Evolutionary conservation across 1,140 invertebrate genomes (phyloP), one percentile per base, ranked within the genome.

Genomic region (Cheumatopsyche charites): DNA sequence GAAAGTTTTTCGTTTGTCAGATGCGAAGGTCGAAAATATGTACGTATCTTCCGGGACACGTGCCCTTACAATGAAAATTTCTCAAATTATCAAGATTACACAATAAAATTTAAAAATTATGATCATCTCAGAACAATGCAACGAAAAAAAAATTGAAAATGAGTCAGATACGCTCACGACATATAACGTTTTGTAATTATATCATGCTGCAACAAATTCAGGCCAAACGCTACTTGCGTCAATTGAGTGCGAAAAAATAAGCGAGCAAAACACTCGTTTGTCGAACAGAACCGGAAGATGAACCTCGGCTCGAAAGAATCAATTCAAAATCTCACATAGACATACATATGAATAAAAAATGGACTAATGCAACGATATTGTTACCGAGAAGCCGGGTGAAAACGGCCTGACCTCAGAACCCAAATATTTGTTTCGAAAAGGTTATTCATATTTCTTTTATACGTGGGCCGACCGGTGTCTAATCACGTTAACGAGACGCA

Each of bases 391-490:
- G 55, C 55, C 55, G 21, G 21, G 55, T 58, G 55, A 58, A 36
- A 58, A 58, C 55, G 9, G 21, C 23, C 55, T 58, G 55, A 58
- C 55, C 55, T 58, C 55, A 58, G 55, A 58, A 58, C 55, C 55
- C 55, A 58, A 58, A 58, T 58, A 58, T 58, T 58, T 58, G 55
- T 58, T 58, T 58, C 55, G 55, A 58, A 58, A 58, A 58, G 55
- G 55, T 58, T 58, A 58, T 58, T 58, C 21, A 58, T 58, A 25
- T 23, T 25, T 21, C 12, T 42, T 42, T 5, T 47, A 47, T 47
- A 47, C 55, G 23, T 52, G 6, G 23, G 21, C 11, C 55, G 21
- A 12, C 13, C 43, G 43, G 15, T 12, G 4, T 47, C 19, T 25
- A 58, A 58, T 25, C 55, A 11, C 55, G 2, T n/a, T 26, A 58